Percentiles rank a stretch among this genome's conserved stretches.
phyloP scores from a whole-genome alignment of 37 sponge, comb jelly and placozoan species.

The Mnemiopsis leidyi region DNA sequence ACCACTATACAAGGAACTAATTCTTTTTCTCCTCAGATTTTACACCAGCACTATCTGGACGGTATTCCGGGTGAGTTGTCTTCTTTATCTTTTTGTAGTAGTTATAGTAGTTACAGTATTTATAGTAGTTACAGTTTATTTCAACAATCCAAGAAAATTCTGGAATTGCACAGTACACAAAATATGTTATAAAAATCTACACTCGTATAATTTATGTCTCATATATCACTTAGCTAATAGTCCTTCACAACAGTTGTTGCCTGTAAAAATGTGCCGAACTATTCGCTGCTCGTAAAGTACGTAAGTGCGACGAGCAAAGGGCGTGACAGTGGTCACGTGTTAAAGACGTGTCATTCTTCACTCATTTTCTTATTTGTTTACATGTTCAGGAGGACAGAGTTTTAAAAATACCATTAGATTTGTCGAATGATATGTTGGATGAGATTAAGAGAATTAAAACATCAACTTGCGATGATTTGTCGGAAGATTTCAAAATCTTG shows the following conservation, averaged over 20 bases:
- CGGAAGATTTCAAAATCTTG: background rate
- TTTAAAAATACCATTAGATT: too few species aligned
- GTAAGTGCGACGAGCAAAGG: background rate
- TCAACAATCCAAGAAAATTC: too few species aligned
- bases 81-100: too few species aligned
- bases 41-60: slow-evolving; percentile 47
- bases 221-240: too few species aligned
- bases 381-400: too few species aligned
- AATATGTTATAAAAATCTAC: too few species aligned
- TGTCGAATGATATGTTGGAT: background rate
- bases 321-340: background rate
- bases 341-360: background rate
- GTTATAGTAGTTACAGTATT: too few species aligned
- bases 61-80: slow-evolving; percentile 13
- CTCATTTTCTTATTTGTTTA: background rate
- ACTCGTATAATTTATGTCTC: too few species aligned
- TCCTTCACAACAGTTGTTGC: too few species aligned
- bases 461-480: background rate
- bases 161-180: too few species aligned
- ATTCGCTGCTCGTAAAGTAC: background rate
- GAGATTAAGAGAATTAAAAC: background rate
- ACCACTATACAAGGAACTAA: too few species aligned
- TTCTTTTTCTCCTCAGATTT: background rate
- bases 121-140: too few species aligned
- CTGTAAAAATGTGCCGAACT: background rate